Evolutionary conservation across 2,888 invertebrate genomes (phyloP), one percentile per base, ranked within the genome.

Genomic region (Trilocha varians): DNA sequence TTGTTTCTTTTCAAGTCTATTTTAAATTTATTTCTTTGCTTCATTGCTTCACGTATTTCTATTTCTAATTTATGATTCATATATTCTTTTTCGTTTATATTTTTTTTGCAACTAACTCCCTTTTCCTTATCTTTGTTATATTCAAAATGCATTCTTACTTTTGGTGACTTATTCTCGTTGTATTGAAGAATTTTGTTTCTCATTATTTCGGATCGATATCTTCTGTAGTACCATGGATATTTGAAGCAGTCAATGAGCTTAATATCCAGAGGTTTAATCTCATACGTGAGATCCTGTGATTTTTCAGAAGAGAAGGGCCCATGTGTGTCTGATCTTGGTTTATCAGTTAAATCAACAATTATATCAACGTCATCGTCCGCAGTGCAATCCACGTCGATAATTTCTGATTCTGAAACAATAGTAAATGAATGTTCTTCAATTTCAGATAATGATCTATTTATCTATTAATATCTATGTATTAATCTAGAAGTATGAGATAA

Each of bases 1-100:
- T 18, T 50, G 44, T 72, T 73, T 42, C 53, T 63, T 47, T 65
- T 69, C 11, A 64, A 57, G 50, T 72, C 59, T 9, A 72, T 34
- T 42, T 50, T 40, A n/a, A 32, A 16, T 4, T 32, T n/a, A 45
- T 59, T 46, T 36, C 47, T 57, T 13, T 45, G 16, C 1, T 40
- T 48, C 8, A 56, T 13, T n/a, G 58, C 54, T 38, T 18, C 49
- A 39, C 42, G 37, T 37, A 52, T 32, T 40, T 55, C 51, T 4
- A 34, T 33, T 6, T 59, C 53, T 17, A 54, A 39, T 38, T 15
- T 50, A 11, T 16, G 16, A 14, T 41, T 52, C 35, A 3, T 5
- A 3, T 25, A 16, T 36, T 35, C 11, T 6, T 25, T n/a, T 34
- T 40, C 25, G 25, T 25, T 37, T 16, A 13, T 34, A 17, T 16